Evolutionary conservation across 2,888 invertebrate species (phyloP).

Genomic region (Alentia gelatinosa): DNA sequence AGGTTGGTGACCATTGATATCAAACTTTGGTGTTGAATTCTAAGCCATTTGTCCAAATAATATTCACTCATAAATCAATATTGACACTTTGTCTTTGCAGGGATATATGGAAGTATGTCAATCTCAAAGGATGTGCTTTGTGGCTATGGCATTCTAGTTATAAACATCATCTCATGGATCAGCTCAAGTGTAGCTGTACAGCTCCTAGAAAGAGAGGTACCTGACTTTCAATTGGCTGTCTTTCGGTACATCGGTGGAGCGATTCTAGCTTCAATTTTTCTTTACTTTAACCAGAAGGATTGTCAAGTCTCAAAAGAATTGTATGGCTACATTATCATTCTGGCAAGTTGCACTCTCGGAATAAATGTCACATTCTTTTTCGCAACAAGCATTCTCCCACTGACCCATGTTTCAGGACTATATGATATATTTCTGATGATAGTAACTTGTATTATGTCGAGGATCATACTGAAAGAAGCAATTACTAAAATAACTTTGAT

Average conservation of each 20-base stretch:
- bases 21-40: too few relatives aligned
- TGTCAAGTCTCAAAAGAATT: not conserved
- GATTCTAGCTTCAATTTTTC: not conserved
- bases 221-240: not conserved
- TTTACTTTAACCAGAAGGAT: not conserved
- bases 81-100: too few relatives aligned
- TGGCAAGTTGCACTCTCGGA: not conserved
- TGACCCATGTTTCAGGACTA: not conserved
- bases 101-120: not conserved
- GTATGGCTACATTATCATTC: not conserved
- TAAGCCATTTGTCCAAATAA: too few relatives aligned
- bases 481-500: not conserved
- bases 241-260: not conserved
- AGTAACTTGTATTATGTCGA: not conserved
- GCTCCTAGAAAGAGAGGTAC: not conserved
- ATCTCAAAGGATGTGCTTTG: not conserved
- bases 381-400: not conserved
- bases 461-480: not conserved
- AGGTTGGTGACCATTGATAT: too few relatives aligned
- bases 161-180: not conserved
- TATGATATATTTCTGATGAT: not conserved
- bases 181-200: not conserved
- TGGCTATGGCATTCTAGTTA: not conserved
- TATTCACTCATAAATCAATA: too few relatives aligned
- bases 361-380: not conserved